A percentile compares a stretch with the other conserved stretches of the same genome.
These are phyloP conservation scores for Setophaga kirtlandii DNA, from an alignment of 2,113 vertebrate genomes.

Conservation along the genomic window DNA sequence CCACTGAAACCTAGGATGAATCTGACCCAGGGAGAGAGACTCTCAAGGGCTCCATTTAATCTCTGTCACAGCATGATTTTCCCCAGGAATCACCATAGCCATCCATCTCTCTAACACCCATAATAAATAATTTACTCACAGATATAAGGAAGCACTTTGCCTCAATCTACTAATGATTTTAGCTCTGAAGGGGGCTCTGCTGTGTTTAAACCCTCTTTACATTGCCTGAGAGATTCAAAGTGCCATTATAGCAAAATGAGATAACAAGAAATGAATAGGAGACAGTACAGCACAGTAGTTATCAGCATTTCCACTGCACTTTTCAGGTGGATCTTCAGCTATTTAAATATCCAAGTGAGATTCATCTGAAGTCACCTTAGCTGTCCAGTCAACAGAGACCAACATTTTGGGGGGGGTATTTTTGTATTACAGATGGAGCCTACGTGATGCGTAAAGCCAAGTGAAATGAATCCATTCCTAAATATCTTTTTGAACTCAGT, in stretches of 20 bases:
- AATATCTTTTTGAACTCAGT: background rate
- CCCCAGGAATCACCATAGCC: slow-evolving; percentile 22
- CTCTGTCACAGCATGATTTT: slow-evolving; percentile 20
- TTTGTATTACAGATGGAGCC: background rate
- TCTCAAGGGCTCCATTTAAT: slow-evolving; percentile 43
- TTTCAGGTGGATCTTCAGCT: background rate
- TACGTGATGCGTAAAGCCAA: rapidly evolving
- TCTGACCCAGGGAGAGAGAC: background rate
- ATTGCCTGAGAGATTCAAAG: slow-evolving; percentile 7
- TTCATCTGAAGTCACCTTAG: background rate
- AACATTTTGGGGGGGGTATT: background rate
- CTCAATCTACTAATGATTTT: slow-evolving; percentile 47
- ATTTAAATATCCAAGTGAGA: background rate
- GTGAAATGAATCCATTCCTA: background rate
- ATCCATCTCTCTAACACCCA: slow-evolving; percentile 52
- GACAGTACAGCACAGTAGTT: background rate
- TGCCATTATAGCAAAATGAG: slow-evolving; percentile 13
- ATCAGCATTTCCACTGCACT: background rate
- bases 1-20: background rate
- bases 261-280: background rate
- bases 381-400: background rate
- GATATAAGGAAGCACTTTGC: slow-evolving; percentile 51
- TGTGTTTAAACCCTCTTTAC: background rate
- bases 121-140: slow-evolving; percentile 59
- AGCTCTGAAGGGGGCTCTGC: slow-evolving; percentile 6